phyloP scores from a whole-genome alignment of 2,888 invertebrate genomes.

The Zootermopsis nevadensis region DNA sequence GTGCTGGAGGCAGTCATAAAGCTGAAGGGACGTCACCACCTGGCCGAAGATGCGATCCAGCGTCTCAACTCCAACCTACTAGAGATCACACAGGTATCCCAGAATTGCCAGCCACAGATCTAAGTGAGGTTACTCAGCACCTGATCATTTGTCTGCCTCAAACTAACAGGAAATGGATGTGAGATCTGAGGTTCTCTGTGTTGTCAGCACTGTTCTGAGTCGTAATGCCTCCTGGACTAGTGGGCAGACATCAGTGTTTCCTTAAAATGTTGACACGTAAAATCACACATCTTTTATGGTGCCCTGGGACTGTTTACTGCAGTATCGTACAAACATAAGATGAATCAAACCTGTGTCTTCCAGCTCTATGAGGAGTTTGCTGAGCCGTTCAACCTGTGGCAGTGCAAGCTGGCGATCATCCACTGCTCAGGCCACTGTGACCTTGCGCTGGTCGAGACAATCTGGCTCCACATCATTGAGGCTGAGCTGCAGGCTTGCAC shows the following conservation, averaged over 20 bases:
- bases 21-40: constrained; percentile 59
- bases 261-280: too few relatives aligned
- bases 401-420: constrained; percentile 94
- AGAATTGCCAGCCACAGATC: not conserved
- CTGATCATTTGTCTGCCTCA: too few relatives aligned
- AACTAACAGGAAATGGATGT: too few relatives aligned
- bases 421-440: constrained; percentile 96
- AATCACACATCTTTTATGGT: too few relatives aligned
- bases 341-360: constrained; percentile 41
- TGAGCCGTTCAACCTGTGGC: constrained; percentile 89
- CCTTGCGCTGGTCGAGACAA: constrained; percentile 84
- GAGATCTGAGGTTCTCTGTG: too few relatives aligned
- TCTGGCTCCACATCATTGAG: constrained; percentile 89
- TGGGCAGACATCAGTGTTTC: too few relatives aligned
- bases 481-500: constrained; percentile 56
- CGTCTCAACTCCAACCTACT: constrained; percentile 25
- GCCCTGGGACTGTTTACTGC: too few relatives aligned
- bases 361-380: constrained; percentile 91
- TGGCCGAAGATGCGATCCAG: constrained; percentile 68
- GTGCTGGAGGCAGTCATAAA: constrained; percentile 75
- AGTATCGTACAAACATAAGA: too few relatives aligned
- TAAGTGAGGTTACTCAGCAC: too few relatives aligned
- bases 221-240: too few relatives aligned
- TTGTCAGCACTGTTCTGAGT: too few relatives aligned
- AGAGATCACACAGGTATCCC: constrained; percentile 37